A percentile compares a stretch with the other conserved stretches of the same genome.
Evolutionary conservation across 2,797 vertebrate genomes (phyloP).

Genomic region (Natrix natrix): DNA sequence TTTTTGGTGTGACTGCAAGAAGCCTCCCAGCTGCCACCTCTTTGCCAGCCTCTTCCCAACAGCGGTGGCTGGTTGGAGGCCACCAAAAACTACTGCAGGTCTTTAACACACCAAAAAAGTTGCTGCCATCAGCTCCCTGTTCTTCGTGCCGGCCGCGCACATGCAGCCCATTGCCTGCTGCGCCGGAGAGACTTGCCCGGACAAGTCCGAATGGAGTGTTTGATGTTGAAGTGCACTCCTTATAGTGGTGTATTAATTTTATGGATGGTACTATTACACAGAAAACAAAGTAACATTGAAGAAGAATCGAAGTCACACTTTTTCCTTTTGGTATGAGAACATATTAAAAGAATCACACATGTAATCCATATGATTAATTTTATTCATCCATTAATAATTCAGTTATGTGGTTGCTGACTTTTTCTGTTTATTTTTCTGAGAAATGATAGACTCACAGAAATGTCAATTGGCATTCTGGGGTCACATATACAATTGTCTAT

Average conservation of each 20-base stretch:
- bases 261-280: conserved; percentile 8
- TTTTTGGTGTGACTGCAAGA: too few species aligned
- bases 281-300: neutral
- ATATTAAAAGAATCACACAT: neutral
- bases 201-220: neutral
- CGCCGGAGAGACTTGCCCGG: too few species aligned
- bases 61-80: too few species aligned
- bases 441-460: neutral
- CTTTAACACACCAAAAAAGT: too few species aligned
- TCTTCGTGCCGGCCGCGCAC: too few species aligned
- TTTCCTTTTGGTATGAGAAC: neutral
- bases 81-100: too few species aligned
- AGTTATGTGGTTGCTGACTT: neutral
- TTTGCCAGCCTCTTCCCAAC: too few species aligned
- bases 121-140: too few species aligned
- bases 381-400: neutral
- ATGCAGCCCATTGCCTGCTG: too few species aligned
- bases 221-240: conserved; percentile 33
- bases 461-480: neutral
- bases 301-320: neutral
- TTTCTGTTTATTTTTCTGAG: neutral
- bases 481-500: neutral
- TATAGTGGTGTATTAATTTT: neutral
- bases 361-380: neutral
- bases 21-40: too few species aligned